A percentile compares a stretch with the other conserved stretches of the same genome.
Evolutionary conservation across 2,797 vertebrate genomes (phyloP).

Genomic region (Benthosema pterotum): DNA sequence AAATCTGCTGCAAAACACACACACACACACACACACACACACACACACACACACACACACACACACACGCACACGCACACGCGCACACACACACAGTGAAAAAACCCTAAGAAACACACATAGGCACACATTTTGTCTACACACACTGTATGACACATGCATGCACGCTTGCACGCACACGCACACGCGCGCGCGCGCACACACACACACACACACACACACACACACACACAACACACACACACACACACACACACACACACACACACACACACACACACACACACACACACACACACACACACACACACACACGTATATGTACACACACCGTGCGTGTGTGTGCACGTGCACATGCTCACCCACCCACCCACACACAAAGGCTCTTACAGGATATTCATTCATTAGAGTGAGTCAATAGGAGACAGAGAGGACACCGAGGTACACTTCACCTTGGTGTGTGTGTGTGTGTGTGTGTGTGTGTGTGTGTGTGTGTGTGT

Average conservation of each 20-base stretch:
- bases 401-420: constrained; percentile 59
- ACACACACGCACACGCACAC: constrained; percentile 31
- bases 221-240: constrained; percentile 17
- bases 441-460: constrained; percentile 1
- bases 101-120: no score
- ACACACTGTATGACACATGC: constrained; percentile 20
- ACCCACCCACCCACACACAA: constrained; percentile 18
- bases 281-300: neutral
- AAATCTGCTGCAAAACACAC: constrained; percentile 41
- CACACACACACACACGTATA: constrained; percentile 16
- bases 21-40: constrained; percentile 10
- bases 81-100: constrained; percentile 14
- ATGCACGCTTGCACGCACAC: no score
- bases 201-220: no score
- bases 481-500: constrained; percentile 4
- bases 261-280: constrained; percentile 23
- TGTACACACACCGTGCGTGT: constrained; percentile 7
- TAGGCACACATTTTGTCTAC: constrained; percentile 14
- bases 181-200: no score
- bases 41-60: constrained; percentile 25
- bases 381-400: constrained; percentile 42
- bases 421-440: constrained; percentile 8
- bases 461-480: constrained; percentile 2
- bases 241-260: constrained; percentile 17
- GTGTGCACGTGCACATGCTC: no score